Evolutionary conservation across 2,888 invertebrate genomes (phyloP).

Genomic region (Isoperla grammatica): DNA sequence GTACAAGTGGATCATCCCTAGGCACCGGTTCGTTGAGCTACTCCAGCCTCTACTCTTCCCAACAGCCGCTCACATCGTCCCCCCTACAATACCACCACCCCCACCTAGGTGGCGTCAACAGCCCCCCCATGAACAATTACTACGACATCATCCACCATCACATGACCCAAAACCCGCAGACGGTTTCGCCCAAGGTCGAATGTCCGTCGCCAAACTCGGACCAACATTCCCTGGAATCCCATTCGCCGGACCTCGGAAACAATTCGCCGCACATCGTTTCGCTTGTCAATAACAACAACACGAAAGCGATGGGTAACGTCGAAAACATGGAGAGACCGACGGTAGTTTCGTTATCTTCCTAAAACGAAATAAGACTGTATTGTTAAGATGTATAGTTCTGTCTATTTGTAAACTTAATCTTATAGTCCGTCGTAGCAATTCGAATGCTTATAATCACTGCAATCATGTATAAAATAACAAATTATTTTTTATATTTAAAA

Average conservation of each 20-base stretch:
- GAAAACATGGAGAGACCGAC: conserved; percentile 39
- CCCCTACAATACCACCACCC: conserved; percentile 14
- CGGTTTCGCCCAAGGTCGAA: conserved; percentile 40
- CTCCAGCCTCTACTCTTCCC: conserved; percentile 29
- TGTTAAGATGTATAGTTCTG: no score
- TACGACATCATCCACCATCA: conserved; percentile 39
- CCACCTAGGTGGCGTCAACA: not conserved
- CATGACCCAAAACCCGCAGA: conserved; percentile 34
- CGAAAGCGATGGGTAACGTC: conserved; percentile 22
- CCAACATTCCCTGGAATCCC: conserved; percentile 13
- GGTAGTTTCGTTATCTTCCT: conserved; percentile 42
- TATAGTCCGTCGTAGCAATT: no score
- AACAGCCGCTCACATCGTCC: conserved; percentile 9
- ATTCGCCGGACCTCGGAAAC: conserved; percentile 30
- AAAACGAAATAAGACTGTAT: not conserved
- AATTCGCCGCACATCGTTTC: conserved; percentile 42
- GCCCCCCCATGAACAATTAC: conserved; percentile 34
- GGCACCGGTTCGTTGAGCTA: conserved; percentile 24
- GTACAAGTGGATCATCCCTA: conserved; percentile 21
- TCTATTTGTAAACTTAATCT: no score
- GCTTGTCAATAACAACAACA: conserved; percentile 30
- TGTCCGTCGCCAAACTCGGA: conserved; percentile 39
- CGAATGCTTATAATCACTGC: no score
- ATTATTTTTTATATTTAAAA: no score
- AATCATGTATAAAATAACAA: no score